Conservation (phyloP, 2,797 vertebrate genomes). For the Scleropages formosus region DNA sequence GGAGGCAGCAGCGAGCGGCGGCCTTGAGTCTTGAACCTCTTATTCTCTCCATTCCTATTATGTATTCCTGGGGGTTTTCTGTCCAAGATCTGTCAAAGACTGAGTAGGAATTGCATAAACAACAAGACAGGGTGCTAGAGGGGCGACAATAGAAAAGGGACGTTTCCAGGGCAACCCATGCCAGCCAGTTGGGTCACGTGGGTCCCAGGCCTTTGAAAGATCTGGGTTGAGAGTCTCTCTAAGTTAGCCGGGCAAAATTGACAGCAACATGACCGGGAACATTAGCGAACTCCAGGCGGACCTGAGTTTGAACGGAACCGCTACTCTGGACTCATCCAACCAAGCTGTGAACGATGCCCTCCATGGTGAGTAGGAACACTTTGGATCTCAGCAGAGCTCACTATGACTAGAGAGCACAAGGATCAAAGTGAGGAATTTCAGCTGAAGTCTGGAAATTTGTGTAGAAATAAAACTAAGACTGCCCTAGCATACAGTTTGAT, state of each 20-base stretch:
- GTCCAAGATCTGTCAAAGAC: constrained; percentile 39
- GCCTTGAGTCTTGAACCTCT: background rate
- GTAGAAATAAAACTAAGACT: background rate
- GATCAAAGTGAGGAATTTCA: background rate
- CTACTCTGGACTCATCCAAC: constrained; percentile 38
- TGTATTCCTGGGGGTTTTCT: background rate
- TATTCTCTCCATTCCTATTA: background rate
- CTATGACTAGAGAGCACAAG: background rate
- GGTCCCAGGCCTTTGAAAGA: constrained; percentile 43
- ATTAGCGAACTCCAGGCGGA: constrained; percentile 33
- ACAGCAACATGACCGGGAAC: constrained; percentile 57
- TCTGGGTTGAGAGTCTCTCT: constrained; percentile 12
- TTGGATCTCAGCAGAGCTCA: background rate
- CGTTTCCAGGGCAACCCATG: constrained; percentile 59
- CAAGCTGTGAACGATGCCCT: constrained; percentile 37
- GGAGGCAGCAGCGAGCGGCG: background rate
- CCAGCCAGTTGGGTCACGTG: constrained; percentile 59
- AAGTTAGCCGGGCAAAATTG: constrained; percentile 42
- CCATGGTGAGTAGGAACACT: constrained; percentile 52
- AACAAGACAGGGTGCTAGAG: constrained; percentile 37
- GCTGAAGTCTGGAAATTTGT: background rate
- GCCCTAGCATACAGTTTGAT: too few species aligned
- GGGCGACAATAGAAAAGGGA: constrained; percentile 50
- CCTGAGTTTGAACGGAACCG: constrained; percentile 49
- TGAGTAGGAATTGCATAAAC: constrained; percentile 65